phyloP scores from a whole-genome alignment of 2,113 vertebrate species.

The Sylvilagus bachmani region DNA sequence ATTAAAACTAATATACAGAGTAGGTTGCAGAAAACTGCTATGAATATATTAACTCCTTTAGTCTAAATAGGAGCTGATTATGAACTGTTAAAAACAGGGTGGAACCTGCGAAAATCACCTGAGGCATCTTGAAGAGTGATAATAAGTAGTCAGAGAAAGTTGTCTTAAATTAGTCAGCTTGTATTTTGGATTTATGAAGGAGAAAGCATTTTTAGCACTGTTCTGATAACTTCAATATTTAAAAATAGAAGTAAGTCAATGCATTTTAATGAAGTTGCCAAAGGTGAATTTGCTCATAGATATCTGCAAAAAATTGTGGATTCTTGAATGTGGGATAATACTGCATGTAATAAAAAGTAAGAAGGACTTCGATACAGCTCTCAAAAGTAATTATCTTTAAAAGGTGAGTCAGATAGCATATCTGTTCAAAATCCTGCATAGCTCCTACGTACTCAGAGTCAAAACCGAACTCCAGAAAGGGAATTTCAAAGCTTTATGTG shows the following conservation, averaged over 20 bases:
- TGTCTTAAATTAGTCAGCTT: constrained; percentile 57
- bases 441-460: not conserved
- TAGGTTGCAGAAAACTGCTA: constrained; percentile 58
- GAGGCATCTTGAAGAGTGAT: constrained; percentile 47
- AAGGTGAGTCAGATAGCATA: not conserved
- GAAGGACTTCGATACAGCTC: not conserved
- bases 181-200: constrained; percentile 28
- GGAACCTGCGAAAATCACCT: constrained; percentile 58
- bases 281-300: not conserved
- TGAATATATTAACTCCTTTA: constrained; percentile 67
- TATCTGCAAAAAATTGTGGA: not conserved
- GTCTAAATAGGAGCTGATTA: constrained; percentile 62
- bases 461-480: not conserved
- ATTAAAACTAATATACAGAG: constrained; percentile 57
- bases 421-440: not conserved
- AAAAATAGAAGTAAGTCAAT: constrained; percentile 32
- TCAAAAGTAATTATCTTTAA: not conserved
- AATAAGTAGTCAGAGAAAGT: constrained; percentile 59
- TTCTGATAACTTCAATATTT: constrained; percentile 26
- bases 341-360: not conserved
- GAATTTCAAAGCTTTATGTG: not conserved
- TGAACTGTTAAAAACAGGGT: constrained; percentile 6
- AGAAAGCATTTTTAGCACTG: not conserved
- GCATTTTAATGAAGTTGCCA: not conserved
- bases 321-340: not conserved